Evolutionary conservation across 2,888 invertebrate genomes (phyloP), one percentile per base, ranked within the genome.

Genomic region (Hipparchia semele): DNA sequence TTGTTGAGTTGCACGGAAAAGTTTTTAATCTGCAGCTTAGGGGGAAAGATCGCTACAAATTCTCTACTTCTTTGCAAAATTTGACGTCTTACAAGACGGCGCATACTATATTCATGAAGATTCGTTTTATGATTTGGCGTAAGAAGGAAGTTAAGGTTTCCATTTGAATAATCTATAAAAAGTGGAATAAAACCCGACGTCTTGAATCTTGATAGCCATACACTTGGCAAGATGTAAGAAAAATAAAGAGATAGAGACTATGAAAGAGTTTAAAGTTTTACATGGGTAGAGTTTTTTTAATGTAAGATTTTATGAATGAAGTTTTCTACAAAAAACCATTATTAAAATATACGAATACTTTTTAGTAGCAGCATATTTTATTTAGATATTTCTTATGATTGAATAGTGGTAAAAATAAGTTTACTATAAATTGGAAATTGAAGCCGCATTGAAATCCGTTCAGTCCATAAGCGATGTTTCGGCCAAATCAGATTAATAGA

Each of bases 141-240:
- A 80, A 85, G 83, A 80, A 78, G 79, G 79, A 81, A 83, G 81
- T 80, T 78, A 81, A 77, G 80, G 80, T 78, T 79, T 82, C 81
- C 82, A 86, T 87, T 87, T 87, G 85, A 87, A 87, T 87, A 86
- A 83, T 78, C 81, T 83, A 85, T 87, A 73, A 74, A 74, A 74
- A 69, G 61, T 67, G 62, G 66, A 51, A 71, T 56, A 60, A 60
- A 69, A 49, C 51, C 53, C 64, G 65, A 54, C 7, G 60, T 75
- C 69, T 60, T 69, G 60, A 69, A 54, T 75, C 61, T 60, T 69
- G 60, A 69, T 69, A 68, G 60, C 12, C 45, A 13, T 6, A 62
- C 54, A 45, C 59, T 69, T 53, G 45, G 23, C 59, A 23, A 61
- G 61, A 61, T 54, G 54, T 62, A 62, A 54, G 58, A 68, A 54